Evolutionary conservation across 2,113 vertebrate species (phyloP).

Genomic region (Apeltes quadracus): DNA sequence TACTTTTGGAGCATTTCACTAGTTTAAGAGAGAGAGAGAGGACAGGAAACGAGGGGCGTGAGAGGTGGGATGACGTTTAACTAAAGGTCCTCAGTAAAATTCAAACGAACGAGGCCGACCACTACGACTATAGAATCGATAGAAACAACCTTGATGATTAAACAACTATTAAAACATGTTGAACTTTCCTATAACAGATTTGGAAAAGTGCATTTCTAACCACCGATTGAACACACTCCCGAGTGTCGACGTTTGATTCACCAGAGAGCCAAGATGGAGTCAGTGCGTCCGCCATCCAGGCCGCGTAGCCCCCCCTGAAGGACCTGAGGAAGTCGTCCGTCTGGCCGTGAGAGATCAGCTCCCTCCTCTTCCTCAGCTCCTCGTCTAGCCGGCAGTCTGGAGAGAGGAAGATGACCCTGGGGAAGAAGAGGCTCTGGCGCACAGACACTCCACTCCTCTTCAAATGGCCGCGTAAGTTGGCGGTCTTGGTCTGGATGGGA

Average conservation of each 20-base stretch:
- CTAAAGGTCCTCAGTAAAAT: background rate
- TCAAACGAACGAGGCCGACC: background rate
- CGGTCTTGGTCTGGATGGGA: constrained; percentile 77
- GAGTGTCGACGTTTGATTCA: constrained; percentile 30
- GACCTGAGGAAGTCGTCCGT: constrained; percentile 75
- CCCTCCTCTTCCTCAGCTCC: constrained; percentile 72
- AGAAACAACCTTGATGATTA: background rate
- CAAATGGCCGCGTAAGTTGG: constrained; percentile 71
- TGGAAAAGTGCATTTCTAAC: background rate
- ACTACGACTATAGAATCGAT: background rate
- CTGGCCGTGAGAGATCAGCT: constrained; percentile 71
- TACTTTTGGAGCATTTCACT: background rate
- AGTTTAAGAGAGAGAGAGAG: background rate
- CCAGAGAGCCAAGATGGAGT: constrained; percentile 81
- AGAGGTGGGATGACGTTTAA: background rate
- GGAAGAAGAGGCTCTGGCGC: constrained; percentile 66
- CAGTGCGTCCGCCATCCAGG: constrained; percentile 76
- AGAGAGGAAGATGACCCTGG: constrained; percentile 78
- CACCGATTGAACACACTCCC: background rate
- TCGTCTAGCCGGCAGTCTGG: constrained; percentile 72
- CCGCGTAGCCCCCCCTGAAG: constrained; percentile 72
- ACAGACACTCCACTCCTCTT: constrained; percentile 71
- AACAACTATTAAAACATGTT: no score
- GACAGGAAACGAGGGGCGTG: background rate
- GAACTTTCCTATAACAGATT: no score